phyloP scores from a whole-genome alignment of 2,113 vertebrate species.

The Cyprinus carpio region DNA sequence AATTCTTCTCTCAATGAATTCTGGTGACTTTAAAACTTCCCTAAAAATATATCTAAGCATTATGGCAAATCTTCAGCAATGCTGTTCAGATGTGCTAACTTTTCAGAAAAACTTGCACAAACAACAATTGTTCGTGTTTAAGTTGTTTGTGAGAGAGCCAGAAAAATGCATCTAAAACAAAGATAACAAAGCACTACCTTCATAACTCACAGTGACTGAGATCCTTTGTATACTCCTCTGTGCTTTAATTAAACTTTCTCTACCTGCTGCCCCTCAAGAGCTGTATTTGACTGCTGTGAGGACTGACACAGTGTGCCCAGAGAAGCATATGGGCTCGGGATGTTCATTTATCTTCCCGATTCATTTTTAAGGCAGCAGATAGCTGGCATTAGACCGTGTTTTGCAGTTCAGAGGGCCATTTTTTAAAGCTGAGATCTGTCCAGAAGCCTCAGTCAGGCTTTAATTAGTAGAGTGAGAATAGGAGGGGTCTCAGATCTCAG shows the following conservation, averaged over 20 bases:
- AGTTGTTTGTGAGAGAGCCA: not conserved
- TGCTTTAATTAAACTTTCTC: conserved; percentile 9
- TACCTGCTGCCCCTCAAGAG: not conserved
- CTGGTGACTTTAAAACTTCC: not conserved
- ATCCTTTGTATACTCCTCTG: not conserved
- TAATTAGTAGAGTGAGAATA: conserved; percentile 37
- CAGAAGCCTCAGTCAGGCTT: conserved; percentile 23
- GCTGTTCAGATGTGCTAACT: not conserved
- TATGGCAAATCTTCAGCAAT: not conserved
- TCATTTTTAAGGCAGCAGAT: not conserved
- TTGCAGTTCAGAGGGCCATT: not conserved
- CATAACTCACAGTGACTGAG: not conserved
- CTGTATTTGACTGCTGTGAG: not conserved
- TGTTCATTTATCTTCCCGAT: conserved; percentile 37
- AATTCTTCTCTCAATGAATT: not conserved
- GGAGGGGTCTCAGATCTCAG: conserved; percentile 28
- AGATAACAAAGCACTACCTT: conserved; percentile 2
- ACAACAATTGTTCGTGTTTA: not conserved
- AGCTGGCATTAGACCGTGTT: conserved; percentile 18
- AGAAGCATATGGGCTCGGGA: not conserved
- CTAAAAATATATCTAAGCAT: conserved; percentile 6
- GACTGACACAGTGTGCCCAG: not conserved
- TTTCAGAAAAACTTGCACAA: not conserved
- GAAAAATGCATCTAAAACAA: not conserved
- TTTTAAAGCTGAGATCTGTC: conserved; percentile 1